Percentiles rank a stretch among this genome's conserved stretches.
Conservation (phyloP, 2,888 invertebrate genomes). For the Coenonympha glycerion region DNA sequence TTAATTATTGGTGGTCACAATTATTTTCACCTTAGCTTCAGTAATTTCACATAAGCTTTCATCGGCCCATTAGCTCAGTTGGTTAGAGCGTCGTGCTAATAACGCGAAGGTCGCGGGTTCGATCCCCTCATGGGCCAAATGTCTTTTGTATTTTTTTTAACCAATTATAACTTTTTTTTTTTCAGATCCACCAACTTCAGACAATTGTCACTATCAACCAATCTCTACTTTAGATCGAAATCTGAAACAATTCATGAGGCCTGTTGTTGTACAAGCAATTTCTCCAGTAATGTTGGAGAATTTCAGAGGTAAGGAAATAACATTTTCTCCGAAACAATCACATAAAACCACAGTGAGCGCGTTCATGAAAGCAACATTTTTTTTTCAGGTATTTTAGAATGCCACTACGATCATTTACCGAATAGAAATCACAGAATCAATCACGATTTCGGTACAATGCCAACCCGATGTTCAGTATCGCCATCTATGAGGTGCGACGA, state of each 20-base stretch:
- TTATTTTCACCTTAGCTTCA: too few relatives aligned
- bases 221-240: constrained; percentile 67
- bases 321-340: background rate
- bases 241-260: constrained; percentile 70
- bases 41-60: constrained; percentile 4
- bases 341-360: background rate
- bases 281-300: constrained; percentile 76
- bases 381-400: constrained; percentile 70
- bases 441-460: constrained; percentile 47
- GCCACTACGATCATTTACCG: constrained; percentile 78
- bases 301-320: constrained; percentile 70
- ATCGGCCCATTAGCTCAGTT: constrained; percentile 84
- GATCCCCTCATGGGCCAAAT: constrained; percentile 83
- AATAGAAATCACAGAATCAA: constrained; percentile 43
- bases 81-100: constrained; percentile 86
- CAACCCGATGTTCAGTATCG: constrained; percentile 44
- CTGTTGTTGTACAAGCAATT: constrained; percentile 67
- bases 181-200: constrained; percentile 66
- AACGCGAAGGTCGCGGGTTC: constrained; percentile 86
- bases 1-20: too few relatives aligned
- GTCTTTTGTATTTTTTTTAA: constrained; percentile 31
- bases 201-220: constrained; percentile 72
- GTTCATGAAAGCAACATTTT: background rate
- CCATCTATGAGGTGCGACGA: constrained; percentile 52
- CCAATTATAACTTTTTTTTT: constrained; percentile 8